Conservation (phyloP, 2,797 vertebrate species). For the Ptychadena robeensis region DNA sequence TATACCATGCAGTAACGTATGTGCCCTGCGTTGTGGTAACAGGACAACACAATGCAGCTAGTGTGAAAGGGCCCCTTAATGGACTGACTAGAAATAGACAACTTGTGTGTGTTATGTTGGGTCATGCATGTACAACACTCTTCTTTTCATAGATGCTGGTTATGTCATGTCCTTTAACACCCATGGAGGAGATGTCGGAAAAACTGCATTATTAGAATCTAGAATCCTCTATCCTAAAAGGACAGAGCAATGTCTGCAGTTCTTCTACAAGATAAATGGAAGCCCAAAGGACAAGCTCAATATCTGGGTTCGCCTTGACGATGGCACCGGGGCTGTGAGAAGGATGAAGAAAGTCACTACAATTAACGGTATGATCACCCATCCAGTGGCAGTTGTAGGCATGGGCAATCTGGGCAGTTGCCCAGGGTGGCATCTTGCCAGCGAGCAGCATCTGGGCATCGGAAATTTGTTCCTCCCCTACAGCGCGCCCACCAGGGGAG, state of each 20-base stretch:
- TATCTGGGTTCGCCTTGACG: constrained; percentile 85
- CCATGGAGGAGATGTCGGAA: constrained; percentile 65
- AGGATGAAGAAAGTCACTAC: constrained; percentile 82
- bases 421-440: no score
- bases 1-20: no score
- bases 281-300: constrained; percentile 78
- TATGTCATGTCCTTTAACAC: constrained; percentile 86
- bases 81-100: no score
- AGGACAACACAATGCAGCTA: no score
- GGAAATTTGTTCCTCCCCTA: no score
- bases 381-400: not conserved
- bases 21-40: no score
- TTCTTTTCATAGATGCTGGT: constrained; percentile 77
- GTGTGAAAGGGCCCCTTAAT: no score
- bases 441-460: no score
- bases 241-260: constrained; percentile 87
- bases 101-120: not conserved
- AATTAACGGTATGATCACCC: constrained; percentile 76
- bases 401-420: no score
- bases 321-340: constrained; percentile 80
- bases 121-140: not conserved
- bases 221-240: constrained; percentile 87
- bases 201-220: constrained; percentile 85
- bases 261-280: constrained; percentile 90
- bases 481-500: no score